A percentile compares a stretch with the other conserved stretches of the same genome.
These are phyloP conservation scores for Danio albolineatus DNA, from an alignment of 2,797 vertebrate genomes.

Conservation along the genomic window DNA sequence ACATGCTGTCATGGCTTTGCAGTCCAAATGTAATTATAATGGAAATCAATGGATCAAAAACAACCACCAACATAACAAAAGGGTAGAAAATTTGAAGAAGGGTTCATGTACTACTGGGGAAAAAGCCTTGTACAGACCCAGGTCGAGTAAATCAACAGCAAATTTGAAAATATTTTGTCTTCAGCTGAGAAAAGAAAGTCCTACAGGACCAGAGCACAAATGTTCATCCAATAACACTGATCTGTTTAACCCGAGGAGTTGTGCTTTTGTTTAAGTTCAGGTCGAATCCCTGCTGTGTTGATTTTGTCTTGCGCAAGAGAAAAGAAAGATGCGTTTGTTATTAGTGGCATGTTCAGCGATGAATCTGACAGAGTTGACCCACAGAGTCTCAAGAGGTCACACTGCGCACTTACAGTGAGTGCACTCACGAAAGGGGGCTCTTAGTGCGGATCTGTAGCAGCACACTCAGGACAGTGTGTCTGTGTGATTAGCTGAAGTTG, in stretches of 20 bases:
- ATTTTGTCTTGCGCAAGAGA: neutral
- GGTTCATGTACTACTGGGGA: too few relatives aligned
- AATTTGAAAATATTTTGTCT: neutral
- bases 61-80: too few relatives aligned
- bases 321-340: neutral
- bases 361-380: conserved; percentile 23
- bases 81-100: too few relatives aligned
- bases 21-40: too few relatives aligned
- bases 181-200: neutral
- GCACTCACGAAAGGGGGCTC: conserved; percentile 24
- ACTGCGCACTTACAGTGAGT: conserved; percentile 13
- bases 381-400: neutral
- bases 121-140: too few relatives aligned
- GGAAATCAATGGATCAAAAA: too few relatives aligned
- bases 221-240: neutral
- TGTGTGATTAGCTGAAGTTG: neutral
- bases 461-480: neutral
- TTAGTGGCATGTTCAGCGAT: conserved; percentile 6
- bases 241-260: neutral
- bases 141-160: too few relatives aligned
- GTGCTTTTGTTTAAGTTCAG: conserved; percentile 22
- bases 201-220: neutral
- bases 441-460: conserved; percentile 1
- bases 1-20: too few relatives aligned
- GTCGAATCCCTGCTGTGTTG: neutral